Conservation (phyloP, 2,888 invertebrate genomes). For the Macropis europaea region DNA sequence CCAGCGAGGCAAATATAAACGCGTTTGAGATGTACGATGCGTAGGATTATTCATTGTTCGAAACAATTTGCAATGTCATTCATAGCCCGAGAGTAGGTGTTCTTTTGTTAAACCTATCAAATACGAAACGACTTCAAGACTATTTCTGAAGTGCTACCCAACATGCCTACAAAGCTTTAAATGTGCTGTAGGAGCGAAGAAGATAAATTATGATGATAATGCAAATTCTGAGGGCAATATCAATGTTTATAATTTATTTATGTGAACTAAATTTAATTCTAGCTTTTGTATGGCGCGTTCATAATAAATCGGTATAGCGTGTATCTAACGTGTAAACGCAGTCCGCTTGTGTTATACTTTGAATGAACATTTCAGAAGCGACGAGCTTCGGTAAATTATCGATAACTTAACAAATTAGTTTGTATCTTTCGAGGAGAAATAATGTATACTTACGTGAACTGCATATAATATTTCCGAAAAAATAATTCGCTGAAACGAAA, state of each 20-base stretch:
- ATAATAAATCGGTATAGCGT: neutral
- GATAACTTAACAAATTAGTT: neutral
- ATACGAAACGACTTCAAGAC: neutral
- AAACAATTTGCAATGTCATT: conserved; percentile 12
- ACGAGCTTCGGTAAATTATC: neutral
- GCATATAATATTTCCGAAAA: neutral
- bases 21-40: neutral
- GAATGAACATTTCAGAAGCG: neutral
- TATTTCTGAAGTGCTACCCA: neutral
- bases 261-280: neutral
- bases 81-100: conserved; percentile 43
- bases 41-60: conserved; percentile 10
- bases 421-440: too few species aligned
- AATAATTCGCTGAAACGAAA: neutral
- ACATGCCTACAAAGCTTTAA: conserved; percentile 5
- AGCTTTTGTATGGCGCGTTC: conserved; percentile 16
- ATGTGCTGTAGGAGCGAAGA: conserved; percentile 11
- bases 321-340: neutral
- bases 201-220: neutral
- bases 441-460: neutral
- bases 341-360: neutral
- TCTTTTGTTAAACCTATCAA: conserved; percentile 30
- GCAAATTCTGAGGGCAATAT: neutral
- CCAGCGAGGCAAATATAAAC: neutral
- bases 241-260: neutral